phyloP scores from a whole-genome alignment of 2,113 vertebrate genomes.

The Globicephala melas region DNA sequence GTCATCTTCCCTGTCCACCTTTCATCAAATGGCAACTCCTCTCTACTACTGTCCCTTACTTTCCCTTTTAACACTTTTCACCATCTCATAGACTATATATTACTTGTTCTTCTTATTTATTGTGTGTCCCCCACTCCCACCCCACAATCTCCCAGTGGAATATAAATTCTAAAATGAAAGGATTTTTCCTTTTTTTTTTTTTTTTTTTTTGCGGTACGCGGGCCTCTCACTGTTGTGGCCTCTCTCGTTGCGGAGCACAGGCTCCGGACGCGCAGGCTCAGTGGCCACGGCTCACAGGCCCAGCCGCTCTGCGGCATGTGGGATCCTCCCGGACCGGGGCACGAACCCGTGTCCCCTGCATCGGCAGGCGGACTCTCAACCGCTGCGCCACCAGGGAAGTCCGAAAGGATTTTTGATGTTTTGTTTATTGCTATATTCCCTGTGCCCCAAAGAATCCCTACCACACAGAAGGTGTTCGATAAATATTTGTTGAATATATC shows the following conservation, averaged over 20 bases:
- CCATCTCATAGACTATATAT: neutral
- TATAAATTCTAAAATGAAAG: neutral
- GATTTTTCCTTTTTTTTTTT: too few species aligned
- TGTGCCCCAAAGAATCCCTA: neutral
- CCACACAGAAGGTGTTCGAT: neutral
- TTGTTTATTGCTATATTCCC: neutral
- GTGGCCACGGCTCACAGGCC: too few species aligned
- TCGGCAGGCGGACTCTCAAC: too few species aligned
- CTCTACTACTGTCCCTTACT: neutral
- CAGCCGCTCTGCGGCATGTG: too few species aligned
- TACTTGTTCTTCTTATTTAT: neutral
- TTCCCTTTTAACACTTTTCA: neutral
- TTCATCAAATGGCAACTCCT: neutral
- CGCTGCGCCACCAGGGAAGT: too few species aligned
- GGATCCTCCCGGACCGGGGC: too few species aligned
- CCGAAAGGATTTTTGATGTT: neutral
- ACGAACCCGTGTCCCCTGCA: too few species aligned
- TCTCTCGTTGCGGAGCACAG: too few species aligned
- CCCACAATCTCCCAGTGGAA: neutral
- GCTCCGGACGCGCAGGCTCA: too few species aligned
- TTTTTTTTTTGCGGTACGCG: too few species aligned
- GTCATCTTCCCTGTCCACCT: neutral
- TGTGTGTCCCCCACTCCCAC: rapidly evolving
- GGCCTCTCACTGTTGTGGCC: too few species aligned
- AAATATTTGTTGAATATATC: neutral